Percentiles rank a stretch among this genome's conserved stretches.
phyloP scores from a whole-genome alignment of 2,797 vertebrate species.

The Oreochromis grahami region DNA sequence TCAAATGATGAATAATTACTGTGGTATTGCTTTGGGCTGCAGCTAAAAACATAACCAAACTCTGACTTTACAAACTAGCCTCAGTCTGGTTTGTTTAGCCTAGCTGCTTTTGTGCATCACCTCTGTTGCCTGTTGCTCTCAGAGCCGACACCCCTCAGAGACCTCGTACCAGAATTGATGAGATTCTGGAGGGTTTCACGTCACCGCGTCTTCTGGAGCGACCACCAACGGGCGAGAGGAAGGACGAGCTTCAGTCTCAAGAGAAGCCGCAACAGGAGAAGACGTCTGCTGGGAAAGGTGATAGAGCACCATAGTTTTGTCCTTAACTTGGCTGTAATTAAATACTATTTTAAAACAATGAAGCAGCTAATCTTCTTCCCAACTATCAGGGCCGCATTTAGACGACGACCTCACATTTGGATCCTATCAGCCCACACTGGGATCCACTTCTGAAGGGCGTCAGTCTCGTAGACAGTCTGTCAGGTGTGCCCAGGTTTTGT shows the following conservation, averaged over 20 bases:
- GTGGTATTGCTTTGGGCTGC: constrained; percentile 3
- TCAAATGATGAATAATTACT: constrained; percentile 42
- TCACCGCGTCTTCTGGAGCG: constrained; percentile 69
- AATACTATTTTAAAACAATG: background rate
- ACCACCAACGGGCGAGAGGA: constrained; percentile 65
- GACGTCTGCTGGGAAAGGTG: constrained; percentile 66
- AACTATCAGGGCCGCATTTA: constrained; percentile 49
- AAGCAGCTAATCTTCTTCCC: background rate
- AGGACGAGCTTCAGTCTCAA: constrained; percentile 50
- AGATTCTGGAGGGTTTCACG: constrained; percentile 81
- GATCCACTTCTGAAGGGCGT: constrained; percentile 69
- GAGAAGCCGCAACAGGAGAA: constrained; percentile 63
- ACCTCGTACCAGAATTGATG: constrained; percentile 80
- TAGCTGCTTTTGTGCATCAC: background rate
- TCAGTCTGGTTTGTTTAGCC: background rate
- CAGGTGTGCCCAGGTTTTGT: constrained; percentile 69
- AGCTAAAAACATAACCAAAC: background rate
- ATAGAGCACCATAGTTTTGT: background rate
- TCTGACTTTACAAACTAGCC: background rate
- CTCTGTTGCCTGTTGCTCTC: background rate
- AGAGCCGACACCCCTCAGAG: constrained; percentile 72
- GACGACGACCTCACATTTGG: constrained; percentile 83
- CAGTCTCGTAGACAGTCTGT: constrained; percentile 78
- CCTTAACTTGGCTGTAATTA: background rate
- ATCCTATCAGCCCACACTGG: constrained; percentile 84